Base-by-base conservation (phyloP, 2,888 invertebrate genomes). In the Malthinus seriepunctatus region DNA sequence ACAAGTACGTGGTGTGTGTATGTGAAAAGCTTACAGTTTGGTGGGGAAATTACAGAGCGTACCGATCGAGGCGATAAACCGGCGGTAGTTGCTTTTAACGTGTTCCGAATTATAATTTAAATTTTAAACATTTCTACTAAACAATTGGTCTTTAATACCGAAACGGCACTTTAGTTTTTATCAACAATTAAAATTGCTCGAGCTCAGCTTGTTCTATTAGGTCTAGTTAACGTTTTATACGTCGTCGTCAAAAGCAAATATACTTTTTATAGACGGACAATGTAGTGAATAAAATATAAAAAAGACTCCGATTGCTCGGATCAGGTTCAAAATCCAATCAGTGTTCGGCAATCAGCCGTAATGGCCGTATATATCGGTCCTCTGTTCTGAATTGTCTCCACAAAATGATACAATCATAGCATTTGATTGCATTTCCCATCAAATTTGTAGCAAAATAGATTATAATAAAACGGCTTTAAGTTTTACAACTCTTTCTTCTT, bases 271-370 rank as follows among this genome's bases (percentile, higher is more conserved):
- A 33, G 31, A 15, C 35, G 50, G 50, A 51, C 39, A 42, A 53
- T 42, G 57, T 60, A 62, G 63, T 60, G 59, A 57, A 62, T 64
- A 62, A 63, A 65, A 64, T 64, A 62, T 63, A 63, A 64, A 73
- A 74, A 73, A 71, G 70, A 69, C 39, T 69, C 67, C 69, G 70
- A 71, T 72, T 72, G 67, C 67, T 62, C 69, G 71, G 75, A 76
- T 74, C 74, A 73, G 69, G 64, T 69, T 72, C 69, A 69, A 72
- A 74, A 75, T 76, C 75, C 75, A 76, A 76, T 76, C 76, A 76
- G 73, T 72, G 74, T 71, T 71, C 70, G 67, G 75, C 76, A 76
- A 76, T 76, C 75, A 75, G 69, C 71, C 69, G 73, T 75, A 76
- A 76, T 75, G 72, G 74, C 69, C 67, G 69, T 71, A 73, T 42